Evolutionary conservation across 2,888 invertebrate genomes (phyloP).

Genomic region (Toxonevra muliebris): DNA sequence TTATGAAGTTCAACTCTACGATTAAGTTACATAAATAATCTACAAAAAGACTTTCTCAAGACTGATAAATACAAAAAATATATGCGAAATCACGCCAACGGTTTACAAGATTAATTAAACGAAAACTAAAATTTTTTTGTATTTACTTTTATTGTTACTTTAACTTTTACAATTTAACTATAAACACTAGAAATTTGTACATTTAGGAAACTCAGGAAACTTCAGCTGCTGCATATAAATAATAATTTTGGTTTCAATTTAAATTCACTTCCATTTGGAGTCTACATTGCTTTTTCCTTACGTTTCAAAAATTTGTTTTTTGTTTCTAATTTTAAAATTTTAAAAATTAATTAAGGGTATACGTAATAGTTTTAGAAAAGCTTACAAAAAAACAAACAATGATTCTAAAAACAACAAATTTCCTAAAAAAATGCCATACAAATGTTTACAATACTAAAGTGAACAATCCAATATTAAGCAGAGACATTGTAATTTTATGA

Average conservation of each 20-base stretch:
- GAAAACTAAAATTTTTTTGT: background rate
- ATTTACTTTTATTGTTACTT: background rate
- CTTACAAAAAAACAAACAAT: background rate
- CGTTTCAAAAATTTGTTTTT: background rate
- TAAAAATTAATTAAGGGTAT: background rate
- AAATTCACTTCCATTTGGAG: too few relatives aligned
- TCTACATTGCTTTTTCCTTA: background rate
- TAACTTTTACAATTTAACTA: background rate
- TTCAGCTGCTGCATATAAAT: too few relatives aligned
- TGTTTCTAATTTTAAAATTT: background rate
- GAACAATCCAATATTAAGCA: background rate
- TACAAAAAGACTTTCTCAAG: constrained; percentile 1
- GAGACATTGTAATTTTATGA: background rate
- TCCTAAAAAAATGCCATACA: constrained; percentile 34
- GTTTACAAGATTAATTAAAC: constrained; percentile 14
- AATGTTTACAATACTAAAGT: constrained; percentile 15
- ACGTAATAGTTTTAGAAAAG: background rate
- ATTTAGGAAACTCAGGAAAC: too few relatives aligned
- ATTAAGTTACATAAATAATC: background rate
- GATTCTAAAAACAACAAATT: constrained; percentile 1
- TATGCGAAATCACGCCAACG: background rate
- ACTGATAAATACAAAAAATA: background rate
- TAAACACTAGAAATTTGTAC: background rate
- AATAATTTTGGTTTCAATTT: too few relatives aligned
- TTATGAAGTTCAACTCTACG: background rate